Evolutionary conservation across 2,888 invertebrate genomes (phyloP), one percentile per base, ranked within the genome.

Genomic region (Dimorphilus gyrociliatus): DNA sequence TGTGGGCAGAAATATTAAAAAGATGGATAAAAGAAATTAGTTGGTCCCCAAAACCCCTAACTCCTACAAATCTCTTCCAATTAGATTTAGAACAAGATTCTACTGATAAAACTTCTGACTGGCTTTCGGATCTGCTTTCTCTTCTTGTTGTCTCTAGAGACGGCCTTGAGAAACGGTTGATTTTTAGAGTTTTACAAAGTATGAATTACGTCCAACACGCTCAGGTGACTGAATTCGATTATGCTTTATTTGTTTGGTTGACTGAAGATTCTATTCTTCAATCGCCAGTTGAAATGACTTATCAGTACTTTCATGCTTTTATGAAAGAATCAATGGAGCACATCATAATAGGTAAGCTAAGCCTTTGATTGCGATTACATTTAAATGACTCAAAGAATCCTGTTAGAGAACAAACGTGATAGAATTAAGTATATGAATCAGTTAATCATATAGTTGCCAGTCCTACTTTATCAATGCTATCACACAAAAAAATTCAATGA

Each of bases 81-180:
- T 25, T 24, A 10, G 30, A 21, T 21, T 12, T 16, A 15, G 31
- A 28, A 15, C 25, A 31, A 3, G 27, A 25, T 6, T 7, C 4
- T 12, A 14, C n/a, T 3, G 17, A 12, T 21, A 25, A 19, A 15
- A n/a, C 14, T 4, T 19, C 44, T 8, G 58, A 57, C 21, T 60
- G 60, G 60, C 49, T 60, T 14, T 48, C 51, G 6, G 57, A 58
- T 29, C 44, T 47, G 2, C 45, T 60, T 10, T 47, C 54, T 19
- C 44, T 60, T 25, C 38, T 60, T n/a, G 50, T 50, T 4, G 42
- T 51, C 21, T 54, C 55, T 5, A 35, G 50, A 19, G 43, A 52
- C 21, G 60, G 58, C 4, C 43, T 60, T 5, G 45, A 41, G n/a
- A 42, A 46, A 26, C 24, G 32, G n/a, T 53, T 57, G 25, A 39